phyloP scores from a whole-genome alignment of 2,797 vertebrate species.

The Bryconaethiops microstoma region DNA sequence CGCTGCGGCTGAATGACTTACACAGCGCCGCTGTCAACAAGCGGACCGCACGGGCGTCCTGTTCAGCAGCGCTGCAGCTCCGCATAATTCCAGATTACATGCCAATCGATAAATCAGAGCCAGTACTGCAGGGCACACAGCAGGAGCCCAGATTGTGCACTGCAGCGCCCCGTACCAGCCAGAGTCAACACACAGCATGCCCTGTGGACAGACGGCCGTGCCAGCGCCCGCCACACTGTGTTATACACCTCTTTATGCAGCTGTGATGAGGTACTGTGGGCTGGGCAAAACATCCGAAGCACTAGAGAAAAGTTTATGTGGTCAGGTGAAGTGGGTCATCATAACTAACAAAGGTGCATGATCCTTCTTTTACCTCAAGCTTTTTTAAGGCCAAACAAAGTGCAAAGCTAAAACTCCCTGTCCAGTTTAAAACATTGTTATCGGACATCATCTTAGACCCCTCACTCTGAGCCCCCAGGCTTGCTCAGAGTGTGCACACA shows the following conservation, averaged over 20 bases:
- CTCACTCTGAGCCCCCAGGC: conserved; percentile 21
- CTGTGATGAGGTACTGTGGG: background rate
- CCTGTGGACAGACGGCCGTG: conserved; percentile 25
- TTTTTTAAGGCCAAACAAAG: conserved; percentile 38
- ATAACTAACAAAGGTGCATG: background rate
- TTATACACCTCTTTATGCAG: conserved; percentile 3
- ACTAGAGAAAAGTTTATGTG: background rate
- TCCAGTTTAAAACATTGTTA: conserved; percentile 44
- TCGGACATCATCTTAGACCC: conserved; percentile 49
- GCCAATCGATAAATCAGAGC: conserved; percentile 71
- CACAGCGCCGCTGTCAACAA: conserved; percentile 58
- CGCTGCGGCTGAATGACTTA: conserved; percentile 43
- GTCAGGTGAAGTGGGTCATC: background rate
- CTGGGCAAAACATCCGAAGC: conserved; percentile 1
- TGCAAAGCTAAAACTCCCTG: conserved; percentile 20
- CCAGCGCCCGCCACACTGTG: conserved; percentile 15
- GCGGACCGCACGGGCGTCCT: conserved; percentile 68
- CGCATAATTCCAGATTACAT: conserved; percentile 75
- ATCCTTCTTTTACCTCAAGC: background rate
- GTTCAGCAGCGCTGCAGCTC: conserved; percentile 77
- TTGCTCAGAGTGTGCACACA: conserved; percentile 7
- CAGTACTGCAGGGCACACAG: conserved; percentile 20
- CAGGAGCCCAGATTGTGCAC: conserved; percentile 28
- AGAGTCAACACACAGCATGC: conserved; percentile 45
- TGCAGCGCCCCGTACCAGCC: conserved; percentile 27